Base-by-base conservation (phyloP, 2,113 vertebrate genomes). In the Thalassarche chlororhynchos region DNA sequence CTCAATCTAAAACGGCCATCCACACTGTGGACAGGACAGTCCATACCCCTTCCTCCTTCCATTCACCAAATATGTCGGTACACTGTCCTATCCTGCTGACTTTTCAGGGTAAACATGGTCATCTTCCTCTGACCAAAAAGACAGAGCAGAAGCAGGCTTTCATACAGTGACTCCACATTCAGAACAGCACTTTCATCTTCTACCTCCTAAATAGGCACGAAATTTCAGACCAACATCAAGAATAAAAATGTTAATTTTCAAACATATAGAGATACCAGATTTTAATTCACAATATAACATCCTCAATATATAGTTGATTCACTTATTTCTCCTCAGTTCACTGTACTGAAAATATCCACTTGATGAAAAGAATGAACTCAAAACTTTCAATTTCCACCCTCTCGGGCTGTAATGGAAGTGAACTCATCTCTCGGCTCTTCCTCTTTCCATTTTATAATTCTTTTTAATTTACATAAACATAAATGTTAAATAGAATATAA, bases 341-440 rank as follows among this genome's bases (percentile, higher is more conserved):
- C 10, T 38, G 28, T 18, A 78, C 10, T 40, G 55, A 36, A 69
- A 91, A 47, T 6, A 71, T 3, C 29, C 9, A 65, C 19, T n/a
- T 51, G 15, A 64, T 80, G 20, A 68, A 65, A 44, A 66, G 18
- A 38, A 87, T 11, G 1, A 77, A 87, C 64, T 29, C 31, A 68
- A 93, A 51, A 55, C 29, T 61, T 74, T 12, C 15, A 16, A 11
- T 49, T 89, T 86, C n/a, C 7, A 51, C 19, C n/a, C 42, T 40
- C 26, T 49, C 4, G 0, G 12, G 57, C 25, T 78, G n/a, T 20
- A 68, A n/a, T 3, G 0, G 25, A 72, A 1, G 0, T 17, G 6
- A 90, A 74, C 10, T 64, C 23, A 44, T 28, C 31, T 46, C 47
- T 42, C n/a, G 74, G 14, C 8, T 78, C 21, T 26, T 54, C 14